Evolutionary conservation across 2,888 invertebrate species (phyloP).

Genomic region (Platycheirus albimanus): DNA sequence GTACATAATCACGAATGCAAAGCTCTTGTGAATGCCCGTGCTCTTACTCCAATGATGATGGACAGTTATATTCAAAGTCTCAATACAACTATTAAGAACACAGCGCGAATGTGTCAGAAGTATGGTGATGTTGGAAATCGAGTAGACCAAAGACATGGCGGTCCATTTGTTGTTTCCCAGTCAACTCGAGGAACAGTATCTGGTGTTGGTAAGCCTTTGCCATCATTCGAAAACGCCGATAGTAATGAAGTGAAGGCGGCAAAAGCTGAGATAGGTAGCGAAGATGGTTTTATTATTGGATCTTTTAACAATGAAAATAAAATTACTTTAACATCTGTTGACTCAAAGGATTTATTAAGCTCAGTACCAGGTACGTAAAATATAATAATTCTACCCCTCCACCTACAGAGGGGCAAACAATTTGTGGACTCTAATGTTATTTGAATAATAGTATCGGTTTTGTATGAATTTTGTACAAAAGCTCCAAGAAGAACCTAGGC

Average conservation of each 20-base stretch:
- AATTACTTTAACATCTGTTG: constrained; percentile 80
- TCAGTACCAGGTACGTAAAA: constrained; percentile 61
- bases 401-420: too few species aligned
- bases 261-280: constrained; percentile 24
- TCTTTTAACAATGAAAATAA: constrained; percentile 79
- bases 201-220: constrained; percentile 70
- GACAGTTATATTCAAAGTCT: constrained; percentile 79
- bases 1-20: constrained; percentile 86
- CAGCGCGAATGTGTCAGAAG: constrained; percentile 79
- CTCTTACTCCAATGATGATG: constrained; percentile 77
- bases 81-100: constrained; percentile 80
- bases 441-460: too few species aligned
- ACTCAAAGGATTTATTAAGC: constrained; percentile 77
- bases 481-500: too few species aligned
- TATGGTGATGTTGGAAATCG: constrained; percentile 71
- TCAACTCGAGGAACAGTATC: constrained; percentile 76
- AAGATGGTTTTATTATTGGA: constrained; percentile 77
- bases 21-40: constrained; percentile 76
- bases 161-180: constrained; percentile 62
- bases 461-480: too few species aligned
- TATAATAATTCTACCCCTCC: too few species aligned
- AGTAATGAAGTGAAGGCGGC: constrained; percentile 28
- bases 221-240: constrained; percentile 26
- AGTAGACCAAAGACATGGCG: constrained; percentile 59
- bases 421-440: too few species aligned